Conservation (phyloP, 2,888 invertebrate species). For the Melolontha melolontha region DNA sequence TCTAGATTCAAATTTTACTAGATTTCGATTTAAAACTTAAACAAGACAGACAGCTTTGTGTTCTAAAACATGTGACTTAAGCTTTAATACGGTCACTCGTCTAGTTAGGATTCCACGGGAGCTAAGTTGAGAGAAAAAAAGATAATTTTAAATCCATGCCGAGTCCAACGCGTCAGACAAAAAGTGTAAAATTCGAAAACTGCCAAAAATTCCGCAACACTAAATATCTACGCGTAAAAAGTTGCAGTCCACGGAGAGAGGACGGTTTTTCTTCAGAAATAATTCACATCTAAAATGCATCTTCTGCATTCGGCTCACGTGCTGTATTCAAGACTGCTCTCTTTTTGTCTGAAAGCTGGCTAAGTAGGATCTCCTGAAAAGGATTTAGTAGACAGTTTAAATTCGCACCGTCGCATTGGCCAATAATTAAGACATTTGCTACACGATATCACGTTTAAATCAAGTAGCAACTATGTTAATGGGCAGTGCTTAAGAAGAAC, state of each 20-base stretch:
- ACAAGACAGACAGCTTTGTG: too few species aligned
- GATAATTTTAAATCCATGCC: slow-evolving; percentile 37
- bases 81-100: slow-evolving; percentile 17
- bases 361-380: slow-evolving; percentile 63
- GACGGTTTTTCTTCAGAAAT: slow-evolving; percentile 61
- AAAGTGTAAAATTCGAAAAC: slow-evolving; percentile 48
- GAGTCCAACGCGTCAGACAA: slow-evolving; percentile 37
- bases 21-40: too few species aligned
- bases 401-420: slow-evolving; percentile 64
- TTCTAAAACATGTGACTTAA: slow-evolving; percentile 18
- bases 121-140: slow-evolving; percentile 16
- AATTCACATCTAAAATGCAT: slow-evolving; percentile 62
- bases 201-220: slow-evolving; percentile 62
- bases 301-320: slow-evolving; percentile 61
- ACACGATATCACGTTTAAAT: slow-evolving; percentile 65
- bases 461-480: slow-evolving; percentile 66
- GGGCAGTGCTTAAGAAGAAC: slow-evolving; percentile 59
- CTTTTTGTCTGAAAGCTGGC: slow-evolving; percentile 60
- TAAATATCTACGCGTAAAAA: slow-evolving; percentile 60
- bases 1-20: too few species aligned
- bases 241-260: slow-evolving; percentile 58
- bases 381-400: slow-evolving; percentile 66
- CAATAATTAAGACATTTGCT: slow-evolving; percentile 67
- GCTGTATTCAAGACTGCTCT: slow-evolving; percentile 59
- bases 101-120: slow-evolving; percentile 31